Conservation (phyloP, 2,113 vertebrate species). For the Grallaria varia region DNA sequence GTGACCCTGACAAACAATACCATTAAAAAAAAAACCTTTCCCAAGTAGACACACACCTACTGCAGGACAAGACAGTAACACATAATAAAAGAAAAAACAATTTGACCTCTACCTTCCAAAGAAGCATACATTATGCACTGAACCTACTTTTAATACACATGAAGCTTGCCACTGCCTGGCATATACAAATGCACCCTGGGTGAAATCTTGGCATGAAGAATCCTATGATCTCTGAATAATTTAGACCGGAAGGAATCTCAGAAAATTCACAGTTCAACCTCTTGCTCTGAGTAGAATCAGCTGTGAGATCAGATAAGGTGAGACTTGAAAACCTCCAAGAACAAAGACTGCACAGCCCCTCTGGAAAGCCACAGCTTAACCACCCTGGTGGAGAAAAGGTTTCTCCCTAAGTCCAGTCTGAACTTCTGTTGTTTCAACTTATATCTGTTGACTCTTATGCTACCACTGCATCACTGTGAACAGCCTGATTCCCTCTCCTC, state of each 20-base stretch:
- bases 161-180: background rate
- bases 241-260: background rate
- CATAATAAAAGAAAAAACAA: background rate
- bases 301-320: background rate
- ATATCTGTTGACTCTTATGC: background rate
- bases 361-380: background rate
- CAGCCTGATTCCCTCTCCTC: background rate
- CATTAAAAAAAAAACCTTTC: background rate
- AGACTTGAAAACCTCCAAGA: background rate
- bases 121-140: background rate
- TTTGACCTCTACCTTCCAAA: background rate
- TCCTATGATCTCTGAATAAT: background rate
- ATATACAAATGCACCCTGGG: background rate
- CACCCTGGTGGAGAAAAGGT: background rate
- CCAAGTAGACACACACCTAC: background rate
- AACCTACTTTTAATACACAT: background rate
- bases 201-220: background rate
- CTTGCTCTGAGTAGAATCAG: background rate
- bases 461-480: background rate
- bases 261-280: background rate
- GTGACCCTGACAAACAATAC: background rate
- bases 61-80: background rate
- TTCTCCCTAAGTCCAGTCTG: background rate
- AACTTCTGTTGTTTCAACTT: background rate
- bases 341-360: background rate